phyloP scores from a whole-genome alignment of 2,888 invertebrate species.

The Argynnis bischoffii region DNA sequence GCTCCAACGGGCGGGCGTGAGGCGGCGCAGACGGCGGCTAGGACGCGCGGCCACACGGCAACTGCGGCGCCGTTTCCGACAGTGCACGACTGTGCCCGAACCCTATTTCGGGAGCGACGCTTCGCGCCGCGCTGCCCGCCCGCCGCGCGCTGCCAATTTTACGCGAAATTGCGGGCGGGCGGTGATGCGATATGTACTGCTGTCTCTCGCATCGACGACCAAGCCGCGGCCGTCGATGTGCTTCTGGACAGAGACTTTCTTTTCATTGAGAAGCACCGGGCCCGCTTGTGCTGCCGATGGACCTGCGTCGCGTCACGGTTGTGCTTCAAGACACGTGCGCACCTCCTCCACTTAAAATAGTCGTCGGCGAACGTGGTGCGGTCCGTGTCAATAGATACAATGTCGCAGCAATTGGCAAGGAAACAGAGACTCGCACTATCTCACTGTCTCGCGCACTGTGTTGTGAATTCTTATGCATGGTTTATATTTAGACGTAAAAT shows the following conservation, averaged over 20 bases:
- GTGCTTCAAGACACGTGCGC: slow-evolving; percentile 56
- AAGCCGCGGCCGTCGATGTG: slow-evolving; percentile 51
- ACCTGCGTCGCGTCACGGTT: slow-evolving; percentile 43
- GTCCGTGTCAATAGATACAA: slow-evolving; percentile 78
- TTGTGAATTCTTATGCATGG: slow-evolving; percentile 82
- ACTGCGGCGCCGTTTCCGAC: slow-evolving; percentile 78
- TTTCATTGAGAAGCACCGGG: slow-evolving; percentile 50
- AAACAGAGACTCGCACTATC: slow-evolving; percentile 80
- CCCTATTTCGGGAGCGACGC: slow-evolving; percentile 82
- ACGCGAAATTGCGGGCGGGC: slow-evolving; percentile 83
- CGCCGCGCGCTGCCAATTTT: slow-evolving; percentile 80
- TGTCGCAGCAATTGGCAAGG: slow-evolving; percentile 80
- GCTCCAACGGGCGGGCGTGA: slow-evolving; percentile 64
- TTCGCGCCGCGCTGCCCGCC: slow-evolving; percentile 77
- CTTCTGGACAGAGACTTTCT: slow-evolving; percentile 52
- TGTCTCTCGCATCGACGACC: slow-evolving; percentile 64
- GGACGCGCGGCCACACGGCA: slow-evolving; percentile 78
- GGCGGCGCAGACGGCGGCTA: slow-evolving; percentile 65
- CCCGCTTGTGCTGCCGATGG: slow-evolving; percentile 38
- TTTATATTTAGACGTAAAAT: slow-evolving; percentile 80
- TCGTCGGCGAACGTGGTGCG: slow-evolving; percentile 65
- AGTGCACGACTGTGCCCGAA: slow-evolving; percentile 78
- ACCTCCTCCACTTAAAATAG: slow-evolving; percentile 67
- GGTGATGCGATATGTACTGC: slow-evolving; percentile 80
- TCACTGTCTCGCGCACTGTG: slow-evolving; percentile 81